phyloP scores from a whole-genome alignment of 35 echinoderm and acorn worm genomes.

The Patiria miniata region DNA sequence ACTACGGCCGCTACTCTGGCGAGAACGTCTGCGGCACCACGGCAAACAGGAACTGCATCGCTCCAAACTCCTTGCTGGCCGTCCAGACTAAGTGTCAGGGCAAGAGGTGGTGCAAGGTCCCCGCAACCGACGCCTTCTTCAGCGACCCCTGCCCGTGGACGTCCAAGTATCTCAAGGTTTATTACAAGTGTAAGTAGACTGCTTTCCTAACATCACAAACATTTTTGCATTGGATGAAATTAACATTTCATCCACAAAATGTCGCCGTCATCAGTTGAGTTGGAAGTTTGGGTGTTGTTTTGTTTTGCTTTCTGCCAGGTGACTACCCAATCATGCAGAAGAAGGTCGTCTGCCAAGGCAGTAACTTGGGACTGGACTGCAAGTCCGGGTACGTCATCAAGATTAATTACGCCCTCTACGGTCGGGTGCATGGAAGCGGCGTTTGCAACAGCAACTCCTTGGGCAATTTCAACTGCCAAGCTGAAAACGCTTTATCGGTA shows the following conservation, averaged over 20 bases:
- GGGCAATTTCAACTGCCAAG: neutral
- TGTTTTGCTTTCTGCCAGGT: neutral
- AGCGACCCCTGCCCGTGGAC: neutral
- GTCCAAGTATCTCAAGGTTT: neutral
- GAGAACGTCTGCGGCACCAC: neutral
- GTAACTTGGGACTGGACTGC: neutral
- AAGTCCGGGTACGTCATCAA: neutral
- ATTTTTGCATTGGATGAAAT: too few relatives aligned
- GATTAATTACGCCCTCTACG: constrained; percentile 9
- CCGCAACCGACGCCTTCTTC: neutral
- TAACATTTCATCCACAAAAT: too few relatives aligned
- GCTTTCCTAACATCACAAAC: too few relatives aligned
- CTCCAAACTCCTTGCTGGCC: neutral
- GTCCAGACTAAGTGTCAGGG: constrained; percentile 1
- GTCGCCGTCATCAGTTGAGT: too few relatives aligned
- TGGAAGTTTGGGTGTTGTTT: too few relatives aligned
- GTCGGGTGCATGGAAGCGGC: neutral
- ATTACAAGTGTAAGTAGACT: constrained; percentile 1
- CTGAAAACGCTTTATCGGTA: constrained; percentile 15
- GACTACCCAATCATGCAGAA: neutral
- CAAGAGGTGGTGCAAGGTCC: neutral
- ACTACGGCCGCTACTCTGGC: neutral
- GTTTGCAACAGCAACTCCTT: neutral
- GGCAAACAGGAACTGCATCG: neutral
- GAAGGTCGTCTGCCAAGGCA: neutral